Conservation (phyloP, 2,888 invertebrate genomes). For the Mantis religiosa region DNA sequence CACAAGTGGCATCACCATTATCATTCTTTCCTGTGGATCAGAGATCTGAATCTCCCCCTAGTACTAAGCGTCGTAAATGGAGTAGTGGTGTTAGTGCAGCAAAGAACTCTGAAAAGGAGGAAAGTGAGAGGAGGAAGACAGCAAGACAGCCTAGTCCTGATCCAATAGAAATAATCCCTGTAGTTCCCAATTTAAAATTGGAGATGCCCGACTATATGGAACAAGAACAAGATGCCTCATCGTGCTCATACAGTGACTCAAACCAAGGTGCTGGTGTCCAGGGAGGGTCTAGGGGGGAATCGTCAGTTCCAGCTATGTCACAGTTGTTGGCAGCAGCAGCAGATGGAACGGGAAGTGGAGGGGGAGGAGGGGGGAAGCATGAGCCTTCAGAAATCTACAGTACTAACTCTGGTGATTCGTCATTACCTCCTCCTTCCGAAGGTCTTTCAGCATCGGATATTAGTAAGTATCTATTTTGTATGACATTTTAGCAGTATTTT, state of each 20-base stretch:
- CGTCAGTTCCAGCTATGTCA: slow-evolving; percentile 4
- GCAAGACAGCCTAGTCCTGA: slow-evolving; percentile 39
- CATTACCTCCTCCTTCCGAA: slow-evolving; percentile 12
- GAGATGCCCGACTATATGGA: slow-evolving; percentile 56
- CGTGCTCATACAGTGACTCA: slow-evolving; percentile 22
- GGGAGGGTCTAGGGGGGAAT: neutral
- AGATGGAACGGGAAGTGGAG: neutral
- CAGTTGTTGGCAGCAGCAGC: neutral
- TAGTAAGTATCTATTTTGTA: slow-evolving; percentile 15
- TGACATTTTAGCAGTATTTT: neutral
- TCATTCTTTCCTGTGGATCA: slow-evolving; percentile 17
- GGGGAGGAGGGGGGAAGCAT: slow-evolving; percentile 12
- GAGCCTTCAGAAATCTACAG: slow-evolving; percentile 25
- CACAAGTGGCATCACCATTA: slow-evolving; percentile 19
- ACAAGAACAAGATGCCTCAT: slow-evolving; percentile 24
- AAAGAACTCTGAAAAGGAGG: slow-evolving; percentile 16
- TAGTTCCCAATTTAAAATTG: slow-evolving; percentile 51
- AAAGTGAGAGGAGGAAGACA: slow-evolving; percentile 23
- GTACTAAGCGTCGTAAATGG: slow-evolving; percentile 25
- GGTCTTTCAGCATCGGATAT: slow-evolving; percentile 26
- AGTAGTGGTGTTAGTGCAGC: slow-evolving; percentile 31
- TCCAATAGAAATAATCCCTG: slow-evolving; percentile 46
- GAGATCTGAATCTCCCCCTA: slow-evolving; percentile 20
- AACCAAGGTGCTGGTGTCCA: slow-evolving; percentile 13
- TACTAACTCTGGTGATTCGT: slow-evolving; percentile 24